Evolutionary conservation across 35 echinoderm and acorn worm species (phyloP).

Genomic region (Hemicentrotus pulcherrimus): DNA sequence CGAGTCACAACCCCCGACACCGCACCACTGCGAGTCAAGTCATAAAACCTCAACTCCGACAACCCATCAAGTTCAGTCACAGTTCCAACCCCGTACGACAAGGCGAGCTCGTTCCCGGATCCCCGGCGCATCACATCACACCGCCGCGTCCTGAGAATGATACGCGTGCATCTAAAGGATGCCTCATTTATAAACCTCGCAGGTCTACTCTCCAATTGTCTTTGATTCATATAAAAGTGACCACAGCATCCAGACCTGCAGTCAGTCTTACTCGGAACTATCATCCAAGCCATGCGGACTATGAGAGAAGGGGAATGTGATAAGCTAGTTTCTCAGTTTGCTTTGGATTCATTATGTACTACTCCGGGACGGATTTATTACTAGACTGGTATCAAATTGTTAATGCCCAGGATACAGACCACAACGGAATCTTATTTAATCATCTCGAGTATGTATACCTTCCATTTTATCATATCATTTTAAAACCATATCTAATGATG

Average conservation of each 20-base stretch:
- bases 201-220: background rate
- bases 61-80: background rate
- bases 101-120: background rate
- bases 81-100: background rate
- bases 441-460: background rate
- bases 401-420: background rate
- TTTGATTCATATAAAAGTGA: background rate
- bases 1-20: background rate
- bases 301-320: background rate
- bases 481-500: too few species aligned
- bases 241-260: background rate
- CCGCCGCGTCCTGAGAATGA: background rate
- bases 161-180: background rate
- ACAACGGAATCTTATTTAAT: background rate
- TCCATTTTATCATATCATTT: background rate
- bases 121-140: background rate
- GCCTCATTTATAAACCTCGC: background rate
- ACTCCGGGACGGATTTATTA: background rate
- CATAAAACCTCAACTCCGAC: background rate
- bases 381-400: background rate
- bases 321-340: background rate
- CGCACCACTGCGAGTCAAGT: background rate
- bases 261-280: background rate
- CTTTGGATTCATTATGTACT: constrained; percentile 3
- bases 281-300: background rate